phyloP scores from a whole-genome alignment of 2,113 vertebrate species.

The Miniopterus natalensis region DNA sequence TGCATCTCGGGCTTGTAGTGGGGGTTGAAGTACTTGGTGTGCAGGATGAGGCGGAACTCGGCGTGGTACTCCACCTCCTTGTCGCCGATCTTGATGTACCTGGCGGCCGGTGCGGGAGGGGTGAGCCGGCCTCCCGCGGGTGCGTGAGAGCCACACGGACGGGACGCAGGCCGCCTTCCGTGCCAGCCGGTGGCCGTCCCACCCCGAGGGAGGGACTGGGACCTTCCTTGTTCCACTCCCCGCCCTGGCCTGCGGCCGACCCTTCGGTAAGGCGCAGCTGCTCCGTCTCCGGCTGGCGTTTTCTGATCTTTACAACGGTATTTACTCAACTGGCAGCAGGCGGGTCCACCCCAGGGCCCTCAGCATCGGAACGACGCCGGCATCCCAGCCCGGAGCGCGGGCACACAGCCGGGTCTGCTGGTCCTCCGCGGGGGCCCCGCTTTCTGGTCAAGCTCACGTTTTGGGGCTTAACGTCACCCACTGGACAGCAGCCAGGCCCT shows the following conservation, averaged over 20 bases:
- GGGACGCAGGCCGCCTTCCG: not conserved
- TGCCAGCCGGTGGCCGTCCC: accelerated
- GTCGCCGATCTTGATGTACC: slow-evolving; percentile 88
- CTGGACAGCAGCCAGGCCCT: not conserved
- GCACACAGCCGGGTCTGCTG: accelerated
- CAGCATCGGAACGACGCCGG: accelerated
- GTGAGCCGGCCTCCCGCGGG: accelerated
- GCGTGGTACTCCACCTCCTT: slow-evolving; percentile 90
- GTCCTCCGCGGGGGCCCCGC: accelerated
- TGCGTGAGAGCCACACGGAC: accelerated
- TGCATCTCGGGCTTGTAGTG: slow-evolving; percentile 92
- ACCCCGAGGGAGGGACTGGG: accelerated
- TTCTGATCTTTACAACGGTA: accelerated
- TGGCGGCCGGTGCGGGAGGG: slow-evolving; percentile 55
- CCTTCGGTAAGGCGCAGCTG: not conserved
- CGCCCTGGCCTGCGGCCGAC: accelerated
- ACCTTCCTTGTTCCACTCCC: accelerated
- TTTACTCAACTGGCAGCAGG: accelerated
- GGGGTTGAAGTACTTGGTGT: slow-evolving; percentile 89
- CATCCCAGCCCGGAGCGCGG: accelerated
- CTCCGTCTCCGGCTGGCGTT: not conserved
- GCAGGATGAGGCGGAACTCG: slow-evolving; percentile 88
- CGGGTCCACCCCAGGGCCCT: not conserved
- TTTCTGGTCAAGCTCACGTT: not conserved
- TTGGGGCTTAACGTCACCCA: not conserved